Conservation (phyloP, 2,797 vertebrate genomes). For the Squalus acanthias region DNA sequence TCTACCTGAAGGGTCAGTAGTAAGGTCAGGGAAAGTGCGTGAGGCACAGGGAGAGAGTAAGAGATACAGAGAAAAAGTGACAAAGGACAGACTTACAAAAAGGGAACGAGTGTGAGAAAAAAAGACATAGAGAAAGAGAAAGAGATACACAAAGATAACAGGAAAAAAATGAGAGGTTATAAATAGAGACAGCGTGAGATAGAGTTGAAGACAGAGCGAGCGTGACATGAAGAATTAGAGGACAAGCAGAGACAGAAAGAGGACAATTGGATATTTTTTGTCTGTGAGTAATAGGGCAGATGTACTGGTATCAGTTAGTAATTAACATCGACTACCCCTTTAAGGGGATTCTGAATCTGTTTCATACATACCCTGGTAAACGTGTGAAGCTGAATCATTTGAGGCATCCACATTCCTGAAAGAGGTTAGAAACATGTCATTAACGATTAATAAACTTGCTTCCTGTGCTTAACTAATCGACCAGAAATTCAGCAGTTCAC, state of each 20-base stretch:
- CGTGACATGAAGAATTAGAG: not conserved
- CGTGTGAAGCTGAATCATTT: not conserved
- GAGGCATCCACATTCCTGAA: not conserved
- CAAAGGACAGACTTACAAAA: not conserved
- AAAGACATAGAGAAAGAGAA: not conserved
- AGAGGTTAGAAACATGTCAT: not conserved
- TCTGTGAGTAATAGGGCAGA: not conserved
- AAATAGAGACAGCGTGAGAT: not conserved
- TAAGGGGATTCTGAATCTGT: not conserved
- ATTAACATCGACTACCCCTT: not conserved
- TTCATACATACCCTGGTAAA: slow-evolving; percentile 6
- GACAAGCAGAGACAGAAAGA: not conserved
- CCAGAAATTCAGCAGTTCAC: not conserved
- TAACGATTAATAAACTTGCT: not conserved
- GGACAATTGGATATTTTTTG: not conserved
- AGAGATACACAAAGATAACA: not conserved
- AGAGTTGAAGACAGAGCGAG: not conserved
- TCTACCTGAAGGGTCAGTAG: not conserved
- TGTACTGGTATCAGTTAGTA: not conserved
- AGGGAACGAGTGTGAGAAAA: not conserved
- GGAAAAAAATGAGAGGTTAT: not conserved
- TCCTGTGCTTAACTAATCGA: not conserved
- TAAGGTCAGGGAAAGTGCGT: not conserved
- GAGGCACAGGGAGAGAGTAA: not conserved
- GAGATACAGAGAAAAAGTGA: not conserved